Conservation (phyloP, 2,888 invertebrate genomes). For the Choreutis nemorana region DNA sequence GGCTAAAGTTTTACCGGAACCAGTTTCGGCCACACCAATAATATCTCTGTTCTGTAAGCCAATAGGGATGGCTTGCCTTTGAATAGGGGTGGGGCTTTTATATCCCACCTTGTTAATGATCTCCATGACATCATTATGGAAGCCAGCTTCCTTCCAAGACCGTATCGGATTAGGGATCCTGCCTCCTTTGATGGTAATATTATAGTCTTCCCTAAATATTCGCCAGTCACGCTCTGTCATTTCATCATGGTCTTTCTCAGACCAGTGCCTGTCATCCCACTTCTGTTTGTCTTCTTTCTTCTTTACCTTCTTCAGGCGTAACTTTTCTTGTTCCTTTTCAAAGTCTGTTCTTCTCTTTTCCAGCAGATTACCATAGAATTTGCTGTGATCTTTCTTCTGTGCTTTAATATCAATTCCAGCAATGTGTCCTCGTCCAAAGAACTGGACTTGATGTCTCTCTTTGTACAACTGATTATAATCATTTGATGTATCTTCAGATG, state of each 20-base stretch:
- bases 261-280: slow-evolving; percentile 99
- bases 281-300: slow-evolving; percentile 97
- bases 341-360: slow-evolving; percentile 95
- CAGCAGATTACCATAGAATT: slow-evolving; percentile 95
- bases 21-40: slow-evolving; percentile 99
- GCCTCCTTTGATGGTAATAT: slow-evolving; percentile 97
- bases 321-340: slow-evolving; percentile 96
- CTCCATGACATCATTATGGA: slow-evolving; percentile 89
- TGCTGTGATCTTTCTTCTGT: slow-evolving; percentile 93
- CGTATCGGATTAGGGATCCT: slow-evolving; percentile 96
- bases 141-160: slow-evolving; percentile 92
- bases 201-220: slow-evolving; percentile 99
- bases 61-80: slow-evolving; percentile 98
- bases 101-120: slow-evolving; percentile 96
- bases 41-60: slow-evolving; percentile 95
- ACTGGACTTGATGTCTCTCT: slow-evolving; percentile 95
- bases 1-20: slow-evolving; percentile 98
- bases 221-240: slow-evolving; percentile 99
- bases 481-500: slow-evolving; percentile 96
- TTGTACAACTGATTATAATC: slow-evolving; percentile 98
- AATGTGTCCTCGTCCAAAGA: slow-evolving; percentile 97
- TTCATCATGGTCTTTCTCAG: slow-evolving; percentile 90
- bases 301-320: slow-evolving; percentile 89
- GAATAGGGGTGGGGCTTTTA: slow-evolving; percentile 98
- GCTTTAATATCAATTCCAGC: slow-evolving; percentile 98